phyloP scores from a whole-genome alignment of 1,140 invertebrate species.

The Lepidurus packardi region DNA sequence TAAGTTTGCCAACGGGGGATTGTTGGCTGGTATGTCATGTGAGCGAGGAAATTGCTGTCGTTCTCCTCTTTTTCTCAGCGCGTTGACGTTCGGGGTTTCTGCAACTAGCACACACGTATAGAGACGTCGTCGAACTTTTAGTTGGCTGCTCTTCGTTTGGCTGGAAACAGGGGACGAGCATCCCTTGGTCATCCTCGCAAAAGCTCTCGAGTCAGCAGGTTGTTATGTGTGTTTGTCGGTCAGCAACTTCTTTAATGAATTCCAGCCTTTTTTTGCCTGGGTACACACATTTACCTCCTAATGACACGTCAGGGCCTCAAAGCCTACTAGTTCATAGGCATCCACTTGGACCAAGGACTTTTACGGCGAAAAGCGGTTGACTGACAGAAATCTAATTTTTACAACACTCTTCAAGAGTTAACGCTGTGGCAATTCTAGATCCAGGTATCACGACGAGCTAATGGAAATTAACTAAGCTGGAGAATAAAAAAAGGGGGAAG shows the following conservation, averaged over 20 bases:
- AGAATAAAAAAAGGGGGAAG: too few relatives aligned
- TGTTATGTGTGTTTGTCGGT: conserved; percentile 12
- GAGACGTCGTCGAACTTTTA: neutral
- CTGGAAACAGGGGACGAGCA: neutral
- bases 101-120: neutral
- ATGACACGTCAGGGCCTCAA: neutral
- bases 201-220: neutral
- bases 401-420: too few relatives aligned
- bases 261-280: neutral
- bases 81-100: neutral
- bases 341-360: too few relatives aligned
- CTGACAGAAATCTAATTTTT: too few relatives aligned
- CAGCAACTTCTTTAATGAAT: conserved; percentile 19
- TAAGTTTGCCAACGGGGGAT: neutral
- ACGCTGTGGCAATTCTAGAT: too few relatives aligned
- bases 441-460: too few relatives aligned
- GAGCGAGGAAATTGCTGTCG: neutral
- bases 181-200: neutral
- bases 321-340: neutral
- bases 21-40: neutral
- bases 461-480: too few relatives aligned
- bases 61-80: neutral
- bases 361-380: too few relatives aligned
- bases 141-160: neutral
- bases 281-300: neutral